Conservation (phyloP, 2,888 invertebrate species). For the Campaea margaritaria region DNA sequence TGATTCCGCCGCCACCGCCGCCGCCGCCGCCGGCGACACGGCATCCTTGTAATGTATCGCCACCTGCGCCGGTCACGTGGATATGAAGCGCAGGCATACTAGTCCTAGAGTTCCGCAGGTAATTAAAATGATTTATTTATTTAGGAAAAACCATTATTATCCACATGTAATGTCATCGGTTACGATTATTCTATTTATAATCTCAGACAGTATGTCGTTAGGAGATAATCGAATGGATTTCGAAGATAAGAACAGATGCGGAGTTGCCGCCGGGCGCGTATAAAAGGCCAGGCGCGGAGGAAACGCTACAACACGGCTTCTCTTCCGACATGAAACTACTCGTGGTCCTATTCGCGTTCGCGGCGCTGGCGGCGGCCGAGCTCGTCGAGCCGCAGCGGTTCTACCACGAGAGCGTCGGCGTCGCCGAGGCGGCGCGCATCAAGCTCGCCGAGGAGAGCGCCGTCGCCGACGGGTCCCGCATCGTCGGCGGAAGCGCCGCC, state of each 20-base stretch:
- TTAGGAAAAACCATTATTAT: no score
- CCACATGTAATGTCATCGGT: no score
- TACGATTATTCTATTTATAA: no score
- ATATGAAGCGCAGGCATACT: no score
- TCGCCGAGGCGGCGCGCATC: conserved; percentile 46
- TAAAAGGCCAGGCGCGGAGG: not conserved
- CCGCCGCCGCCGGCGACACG: no score
- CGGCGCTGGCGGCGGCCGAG: conserved; percentile 2
- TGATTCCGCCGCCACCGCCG: no score
- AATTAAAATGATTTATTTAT: no score
- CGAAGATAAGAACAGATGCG: conserved; percentile 8
- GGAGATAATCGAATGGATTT: no score
- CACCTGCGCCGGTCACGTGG: no score
- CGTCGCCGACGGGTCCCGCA: conserved; percentile 28
- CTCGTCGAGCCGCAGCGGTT: conserved; percentile 20
- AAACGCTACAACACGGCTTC: not conserved
- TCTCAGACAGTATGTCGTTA: no score
- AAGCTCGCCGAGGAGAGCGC: conserved; percentile 34
- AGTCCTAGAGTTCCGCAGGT: no score
- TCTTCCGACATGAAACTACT: not conserved
- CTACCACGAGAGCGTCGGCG: conserved; percentile 46
- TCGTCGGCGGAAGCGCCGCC: conserved; percentile 39
- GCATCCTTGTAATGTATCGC: no score
- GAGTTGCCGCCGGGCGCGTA: not conserved
- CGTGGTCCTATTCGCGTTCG: not conserved